Evolutionary conservation across 1,140 invertebrate genomes (phyloP).

Genomic region (Drosophila varians): DNA sequence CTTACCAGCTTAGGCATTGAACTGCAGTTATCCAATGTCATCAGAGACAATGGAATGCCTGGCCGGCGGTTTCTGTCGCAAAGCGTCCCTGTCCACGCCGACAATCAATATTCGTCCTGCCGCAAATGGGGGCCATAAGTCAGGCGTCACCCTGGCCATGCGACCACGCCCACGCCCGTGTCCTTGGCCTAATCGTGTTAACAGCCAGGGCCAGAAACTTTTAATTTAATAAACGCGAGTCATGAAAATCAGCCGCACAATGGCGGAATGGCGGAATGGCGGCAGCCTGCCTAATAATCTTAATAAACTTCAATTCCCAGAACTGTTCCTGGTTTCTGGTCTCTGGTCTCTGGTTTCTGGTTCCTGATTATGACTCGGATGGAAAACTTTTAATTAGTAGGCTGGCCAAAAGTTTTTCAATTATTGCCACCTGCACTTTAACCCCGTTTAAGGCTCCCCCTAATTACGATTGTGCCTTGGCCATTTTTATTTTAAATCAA

Average conservation of each 20-base stretch:
- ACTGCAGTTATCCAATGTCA: constrained; percentile 61
- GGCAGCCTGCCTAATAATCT: constrained; percentile 20
- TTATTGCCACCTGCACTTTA: constrained; percentile 74
- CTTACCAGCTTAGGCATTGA: constrained; percentile 34
- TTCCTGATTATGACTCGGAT: constrained; percentile 52
- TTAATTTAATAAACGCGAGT: constrained; percentile 70
- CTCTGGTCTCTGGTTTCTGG: not conserved
- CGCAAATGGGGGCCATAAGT: constrained; percentile 63
- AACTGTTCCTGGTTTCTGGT: constrained; percentile 14
- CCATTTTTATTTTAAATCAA: constrained; percentile 76
- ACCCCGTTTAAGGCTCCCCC: constrained; percentile 6
- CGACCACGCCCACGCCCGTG: not conserved
- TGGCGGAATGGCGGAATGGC: not conserved
- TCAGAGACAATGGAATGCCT: constrained; percentile 46
- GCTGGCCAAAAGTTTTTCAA: constrained; percentile 73
- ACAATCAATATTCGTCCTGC: constrained; percentile 51
- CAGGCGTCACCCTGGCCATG: not conserved
- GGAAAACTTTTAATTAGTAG: constrained; percentile 78
- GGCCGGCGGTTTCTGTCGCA: constrained; percentile 18
- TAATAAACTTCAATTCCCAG: constrained; percentile 62
- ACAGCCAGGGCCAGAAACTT: constrained; percentile 49
- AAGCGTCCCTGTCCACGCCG: not conserved
- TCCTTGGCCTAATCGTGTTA: constrained; percentile 62
- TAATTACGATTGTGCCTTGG: constrained; percentile 40
- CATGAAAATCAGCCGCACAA: constrained; percentile 39